Evolutionary conservation across 2,888 invertebrate species (phyloP).

Genomic region (Tineola bisselliella): DNA sequence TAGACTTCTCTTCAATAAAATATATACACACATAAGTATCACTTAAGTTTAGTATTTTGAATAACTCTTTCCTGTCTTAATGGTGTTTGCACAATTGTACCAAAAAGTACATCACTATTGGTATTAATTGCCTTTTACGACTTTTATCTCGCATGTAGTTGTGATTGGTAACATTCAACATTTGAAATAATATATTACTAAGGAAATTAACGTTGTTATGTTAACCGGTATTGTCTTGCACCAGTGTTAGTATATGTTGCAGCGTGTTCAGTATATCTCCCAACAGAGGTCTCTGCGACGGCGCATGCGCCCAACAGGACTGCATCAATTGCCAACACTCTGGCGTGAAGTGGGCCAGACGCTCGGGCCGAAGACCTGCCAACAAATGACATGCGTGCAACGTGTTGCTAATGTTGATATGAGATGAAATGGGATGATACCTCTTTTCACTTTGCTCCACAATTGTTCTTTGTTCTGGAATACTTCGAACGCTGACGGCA

Average conservation of each 20-base stretch:
- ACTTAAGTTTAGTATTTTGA: no score
- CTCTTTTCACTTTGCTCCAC: constrained; percentile 85
- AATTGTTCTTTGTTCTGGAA: constrained; percentile 88
- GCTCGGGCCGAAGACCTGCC: constrained; percentile 82
- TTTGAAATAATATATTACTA: no score
- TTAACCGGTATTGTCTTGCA: constrained; percentile 16
- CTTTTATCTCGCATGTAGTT: no score
- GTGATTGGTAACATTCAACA: no score
- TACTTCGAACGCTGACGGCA: constrained; percentile 83
- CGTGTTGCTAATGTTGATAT: no score
- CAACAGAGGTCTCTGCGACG: constrained; percentile 76
- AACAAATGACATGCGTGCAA: constrained; percentile 12
- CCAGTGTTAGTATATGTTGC: constrained; percentile 61
- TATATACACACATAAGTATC: no score
- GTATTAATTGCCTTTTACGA: no score
- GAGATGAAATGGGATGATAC: constrained; percentile 42
- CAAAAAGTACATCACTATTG: no score
- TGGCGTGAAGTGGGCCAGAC: constrained; percentile 76
- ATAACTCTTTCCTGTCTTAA: no score
- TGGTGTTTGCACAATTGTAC: no score
- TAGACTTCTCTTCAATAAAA: no score
- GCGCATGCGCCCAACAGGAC: constrained; percentile 84
- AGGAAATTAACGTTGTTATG: no score
- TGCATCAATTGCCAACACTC: constrained; percentile 87
- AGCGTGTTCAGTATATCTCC: constrained; percentile 83